phyloP scores from a whole-genome alignment of 1,140 invertebrate genomes.

The Gonioctena quinquepunctata region DNA sequence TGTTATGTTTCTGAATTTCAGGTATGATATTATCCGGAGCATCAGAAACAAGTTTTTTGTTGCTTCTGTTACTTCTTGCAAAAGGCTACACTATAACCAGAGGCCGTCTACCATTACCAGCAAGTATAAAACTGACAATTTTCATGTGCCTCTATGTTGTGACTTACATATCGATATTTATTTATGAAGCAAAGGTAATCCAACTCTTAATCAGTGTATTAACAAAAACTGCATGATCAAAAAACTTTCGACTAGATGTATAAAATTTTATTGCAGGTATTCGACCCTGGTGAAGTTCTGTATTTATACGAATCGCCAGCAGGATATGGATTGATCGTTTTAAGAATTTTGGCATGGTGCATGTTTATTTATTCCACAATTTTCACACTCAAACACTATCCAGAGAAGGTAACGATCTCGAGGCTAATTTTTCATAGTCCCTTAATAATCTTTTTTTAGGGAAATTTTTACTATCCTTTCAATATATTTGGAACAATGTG shows the following conservation, averaged over 20 bases:
- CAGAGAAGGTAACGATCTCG: slow-evolving; percentile 66
- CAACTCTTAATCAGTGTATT: too few species aligned
- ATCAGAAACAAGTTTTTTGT: slow-evolving; percentile 73
- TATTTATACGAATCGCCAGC: slow-evolving; percentile 89
- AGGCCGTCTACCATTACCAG: slow-evolving; percentile 70
- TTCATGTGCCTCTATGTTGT: slow-evolving; percentile 78
- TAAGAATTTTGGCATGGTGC: slow-evolving; percentile 79
- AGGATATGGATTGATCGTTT: slow-evolving; percentile 79
- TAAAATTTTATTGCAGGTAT: too few species aligned
- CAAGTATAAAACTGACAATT: slow-evolving; percentile 75
- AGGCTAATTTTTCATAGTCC: background rate
- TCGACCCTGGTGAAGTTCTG: slow-evolving; percentile 86
- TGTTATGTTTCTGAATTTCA: slow-evolving; percentile 51
- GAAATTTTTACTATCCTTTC: slow-evolving; percentile 73
- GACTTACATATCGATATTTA: slow-evolving; percentile 73
- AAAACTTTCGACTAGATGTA: too few species aligned
- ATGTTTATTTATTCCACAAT: slow-evolving; percentile 82
- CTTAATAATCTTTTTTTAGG: slow-evolving; percentile 61
- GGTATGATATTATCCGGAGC: slow-evolving; percentile 73
- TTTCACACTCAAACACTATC: slow-evolving; percentile 83
- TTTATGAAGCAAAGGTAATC: slow-evolving; percentile 76
- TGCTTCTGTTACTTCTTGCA: slow-evolving; percentile 80
- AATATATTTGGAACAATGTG: slow-evolving; percentile 79
- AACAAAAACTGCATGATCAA: too few species aligned
- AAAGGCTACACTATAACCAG: slow-evolving; percentile 91